These are phyloP conservation scores for Graphium colonna DNA, from an alignment of 2,888 invertebrate genomes.

Conservation along the genomic window DNA sequence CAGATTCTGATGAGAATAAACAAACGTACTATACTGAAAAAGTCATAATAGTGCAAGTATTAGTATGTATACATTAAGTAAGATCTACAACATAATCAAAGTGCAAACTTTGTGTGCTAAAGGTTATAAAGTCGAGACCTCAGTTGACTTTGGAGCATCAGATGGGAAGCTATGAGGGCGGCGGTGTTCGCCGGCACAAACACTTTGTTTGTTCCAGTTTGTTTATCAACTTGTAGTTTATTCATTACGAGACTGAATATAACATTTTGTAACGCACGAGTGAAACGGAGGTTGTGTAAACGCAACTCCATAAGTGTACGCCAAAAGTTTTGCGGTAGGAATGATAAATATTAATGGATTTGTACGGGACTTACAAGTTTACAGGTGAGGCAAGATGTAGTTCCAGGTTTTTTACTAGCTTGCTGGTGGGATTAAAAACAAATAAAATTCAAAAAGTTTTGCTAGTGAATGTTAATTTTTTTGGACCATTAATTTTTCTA, in stretches of 20 bases:
- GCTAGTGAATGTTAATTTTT: no score
- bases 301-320: neutral
- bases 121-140: conserved; percentile 13
- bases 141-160: conserved; percentile 18
- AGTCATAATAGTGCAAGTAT: no score
- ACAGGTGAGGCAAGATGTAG: neutral
- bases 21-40: no score
- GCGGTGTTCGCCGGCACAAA: conserved; percentile 6
- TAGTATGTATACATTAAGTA: neutral
- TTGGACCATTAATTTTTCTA: no score
- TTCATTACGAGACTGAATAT: conserved; percentile 11
- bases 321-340: neutral
- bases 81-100: neutral
- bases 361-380: neutral
- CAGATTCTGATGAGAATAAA: no score
- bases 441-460: no score
- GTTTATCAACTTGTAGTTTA: conserved; percentile 16
- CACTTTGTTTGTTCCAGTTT: conserved; percentile 19
- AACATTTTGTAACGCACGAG: conserved; percentile 1
- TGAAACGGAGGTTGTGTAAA: neutral
- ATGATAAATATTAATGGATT: neutral
- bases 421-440: no score
- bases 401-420: no score
- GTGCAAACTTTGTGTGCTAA: conserved; percentile 4
- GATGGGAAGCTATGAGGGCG: conserved; percentile 6